Evolutionary conservation across 2,888 invertebrate genomes (phyloP).

Genomic region (Panzeria rudis): DNA sequence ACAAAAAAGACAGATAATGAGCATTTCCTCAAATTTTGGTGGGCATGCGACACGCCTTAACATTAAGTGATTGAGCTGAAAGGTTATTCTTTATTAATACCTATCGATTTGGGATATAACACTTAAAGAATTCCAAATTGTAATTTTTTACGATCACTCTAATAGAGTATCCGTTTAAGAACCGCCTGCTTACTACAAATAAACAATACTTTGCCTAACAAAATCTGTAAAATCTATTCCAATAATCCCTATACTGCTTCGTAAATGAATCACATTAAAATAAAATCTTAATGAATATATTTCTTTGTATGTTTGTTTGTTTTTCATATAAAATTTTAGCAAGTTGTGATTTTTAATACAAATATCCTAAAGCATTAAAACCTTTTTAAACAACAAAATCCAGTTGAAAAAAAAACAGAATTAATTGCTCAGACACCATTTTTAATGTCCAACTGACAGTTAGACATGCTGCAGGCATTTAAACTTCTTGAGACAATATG

Average conservation of each 20-base stretch:
- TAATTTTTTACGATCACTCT: no score
- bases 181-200: no score
- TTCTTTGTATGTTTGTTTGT: background rate
- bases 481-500: background rate
- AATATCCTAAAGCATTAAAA: background rate
- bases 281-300: background rate
- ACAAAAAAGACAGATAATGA: no score
- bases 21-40: no score
- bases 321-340: background rate
- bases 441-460: slow-evolving; percentile 12
- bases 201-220: no score
- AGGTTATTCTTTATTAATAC: no score
- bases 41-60: no score
- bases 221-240: no score
- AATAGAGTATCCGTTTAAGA: no score
- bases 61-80: no score
- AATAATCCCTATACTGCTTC: background rate
- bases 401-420: slow-evolving; percentile 1
- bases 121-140: no score
- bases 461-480: background rate
- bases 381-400: background rate
- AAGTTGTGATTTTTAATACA: slow-evolving; percentile 16
- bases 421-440: slow-evolving; percentile 12
- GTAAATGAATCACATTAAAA: background rate
- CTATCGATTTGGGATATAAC: no score